Evolutionary conservation across 2,113 vertebrate genomes (phyloP).

Genomic region (Malaclemys terrapin): DNA sequence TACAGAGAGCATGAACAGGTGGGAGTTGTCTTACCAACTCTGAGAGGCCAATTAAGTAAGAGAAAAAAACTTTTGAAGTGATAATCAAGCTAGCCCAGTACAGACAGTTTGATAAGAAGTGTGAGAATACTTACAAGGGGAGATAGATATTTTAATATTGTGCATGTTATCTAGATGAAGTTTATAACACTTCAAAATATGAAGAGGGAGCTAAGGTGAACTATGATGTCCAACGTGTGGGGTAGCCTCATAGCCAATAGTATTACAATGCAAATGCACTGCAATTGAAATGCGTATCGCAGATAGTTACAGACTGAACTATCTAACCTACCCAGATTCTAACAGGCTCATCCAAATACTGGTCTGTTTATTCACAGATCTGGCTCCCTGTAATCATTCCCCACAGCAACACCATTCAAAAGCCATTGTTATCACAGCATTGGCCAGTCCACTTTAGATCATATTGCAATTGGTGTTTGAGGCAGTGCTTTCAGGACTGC

Average conservation of each 20-base stretch:
- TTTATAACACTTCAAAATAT: neutral
- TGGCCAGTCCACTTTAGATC: neutral
- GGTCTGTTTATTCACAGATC: neutral
- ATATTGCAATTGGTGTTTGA: neutral
- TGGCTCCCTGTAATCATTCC: neutral
- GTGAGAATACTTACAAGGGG: too few species aligned
- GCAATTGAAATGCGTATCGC: neutral
- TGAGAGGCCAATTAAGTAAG: too few species aligned
- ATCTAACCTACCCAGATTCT: neutral
- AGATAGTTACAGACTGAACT: neutral
- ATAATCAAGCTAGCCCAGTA: too few species aligned
- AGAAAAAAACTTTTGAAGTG: too few species aligned
- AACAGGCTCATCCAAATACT: neutral
- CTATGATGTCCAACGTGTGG: neutral
- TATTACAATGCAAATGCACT: neutral
- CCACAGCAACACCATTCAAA: neutral
- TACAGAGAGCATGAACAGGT: too few species aligned
- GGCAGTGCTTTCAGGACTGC: neutral
- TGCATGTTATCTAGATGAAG: neutral
- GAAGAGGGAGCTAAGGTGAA: neutral
- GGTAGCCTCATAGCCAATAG: neutral
- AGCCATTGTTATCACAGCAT: neutral
- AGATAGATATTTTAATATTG: neutral
- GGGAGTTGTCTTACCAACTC: too few species aligned
- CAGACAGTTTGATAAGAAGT: too few species aligned